A percentile compares a stretch with the other conserved stretches of the same genome.
Evolutionary conservation across 2,113 vertebrate genomes (phyloP).

Genomic region (Perca schrenkii): DNA sequence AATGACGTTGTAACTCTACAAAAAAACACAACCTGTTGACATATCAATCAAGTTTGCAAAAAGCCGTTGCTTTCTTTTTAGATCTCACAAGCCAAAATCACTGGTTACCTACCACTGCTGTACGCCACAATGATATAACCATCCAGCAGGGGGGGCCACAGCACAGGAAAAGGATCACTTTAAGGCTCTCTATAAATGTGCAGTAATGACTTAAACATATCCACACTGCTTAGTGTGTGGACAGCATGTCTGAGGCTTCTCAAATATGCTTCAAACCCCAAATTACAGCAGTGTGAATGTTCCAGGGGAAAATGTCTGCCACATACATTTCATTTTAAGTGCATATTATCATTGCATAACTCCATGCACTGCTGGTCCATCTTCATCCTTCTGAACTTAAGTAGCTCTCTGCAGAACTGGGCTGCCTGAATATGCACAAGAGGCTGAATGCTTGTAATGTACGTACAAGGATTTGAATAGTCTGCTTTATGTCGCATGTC

Average conservation of each 20-base stretch:
- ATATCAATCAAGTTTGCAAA: too few species aligned
- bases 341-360: slow-evolving; percentile 35
- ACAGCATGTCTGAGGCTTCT: slow-evolving; percentile 29
- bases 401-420: not conserved
- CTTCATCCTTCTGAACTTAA: not conserved
- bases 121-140: accelerated
- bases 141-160: slow-evolving; percentile 62
- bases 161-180: slow-evolving; percentile 8
- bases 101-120: not conserved
- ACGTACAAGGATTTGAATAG: not conserved
- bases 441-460: not conserved
- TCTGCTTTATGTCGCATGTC: not conserved
- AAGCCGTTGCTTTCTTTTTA: not conserved
- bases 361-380: not conserved
- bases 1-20: too few species aligned
- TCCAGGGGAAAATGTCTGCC: slow-evolving; percentile 51
- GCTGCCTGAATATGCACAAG: slow-evolving; percentile 2
- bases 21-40: too few species aligned
- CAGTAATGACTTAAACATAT: slow-evolving; percentile 42
- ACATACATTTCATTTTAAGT: slow-evolving; percentile 34
- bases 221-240: not conserved
- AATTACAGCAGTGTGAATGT: slow-evolving; percentile 27
- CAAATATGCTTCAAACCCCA: slow-evolving; percentile 30
- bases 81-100: not conserved
- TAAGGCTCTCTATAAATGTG: accelerated